Evolutionary conservation across 2,888 invertebrate genomes (phyloP).

Genomic region (Drosophila villosipedis): DNA sequence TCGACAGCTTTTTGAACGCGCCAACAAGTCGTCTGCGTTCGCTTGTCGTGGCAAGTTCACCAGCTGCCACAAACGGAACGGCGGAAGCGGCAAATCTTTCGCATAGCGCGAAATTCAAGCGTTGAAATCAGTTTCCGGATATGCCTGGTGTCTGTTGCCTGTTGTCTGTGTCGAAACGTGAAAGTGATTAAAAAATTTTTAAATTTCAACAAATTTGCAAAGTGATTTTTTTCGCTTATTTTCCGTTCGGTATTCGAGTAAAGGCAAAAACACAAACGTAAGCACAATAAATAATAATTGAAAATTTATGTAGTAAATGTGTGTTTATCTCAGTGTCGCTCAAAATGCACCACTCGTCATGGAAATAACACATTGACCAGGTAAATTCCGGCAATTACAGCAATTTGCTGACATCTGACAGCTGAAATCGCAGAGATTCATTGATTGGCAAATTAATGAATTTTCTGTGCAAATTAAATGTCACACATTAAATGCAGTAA

Average conservation of each 20-base stretch:
- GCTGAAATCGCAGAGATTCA: slow-evolving; percentile 41
- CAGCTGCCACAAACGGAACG: slow-evolving; percentile 43
- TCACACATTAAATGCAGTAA: slow-evolving; percentile 14
- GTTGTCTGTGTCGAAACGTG: slow-evolving; percentile 40
- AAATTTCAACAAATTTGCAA: slow-evolving; percentile 34
- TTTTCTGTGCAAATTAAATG: slow-evolving; percentile 10
- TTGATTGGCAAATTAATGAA: slow-evolving; percentile 47
- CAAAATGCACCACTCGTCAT: slow-evolving; percentile 22
- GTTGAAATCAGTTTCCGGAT: slow-evolving; percentile 71
- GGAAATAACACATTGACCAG: slow-evolving; percentile 57
- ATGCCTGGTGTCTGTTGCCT: slow-evolving; percentile 32
- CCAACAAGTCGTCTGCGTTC: slow-evolving; percentile 78
- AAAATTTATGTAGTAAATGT: slow-evolving; percentile 37
- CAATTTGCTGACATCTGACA: slow-evolving; percentile 36
- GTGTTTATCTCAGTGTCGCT: slow-evolving; percentile 55
- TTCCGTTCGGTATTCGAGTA: slow-evolving; percentile 14
- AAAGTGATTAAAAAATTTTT: slow-evolving; percentile 40
- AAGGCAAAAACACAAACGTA: slow-evolving; percentile 38
- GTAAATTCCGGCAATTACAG: slow-evolving; percentile 44
- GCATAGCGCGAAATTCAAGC: slow-evolving; percentile 53
- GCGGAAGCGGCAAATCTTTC: slow-evolving; percentile 48
- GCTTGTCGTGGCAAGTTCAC: slow-evolving; percentile 58
- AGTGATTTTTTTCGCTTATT: slow-evolving; percentile 32
- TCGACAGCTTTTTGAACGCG: slow-evolving; percentile 60
- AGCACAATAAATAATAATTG: slow-evolving; percentile 63